phyloP scores from a whole-genome alignment of 2,113 vertebrate species.

The Xiphophorus hellerii region DNA sequence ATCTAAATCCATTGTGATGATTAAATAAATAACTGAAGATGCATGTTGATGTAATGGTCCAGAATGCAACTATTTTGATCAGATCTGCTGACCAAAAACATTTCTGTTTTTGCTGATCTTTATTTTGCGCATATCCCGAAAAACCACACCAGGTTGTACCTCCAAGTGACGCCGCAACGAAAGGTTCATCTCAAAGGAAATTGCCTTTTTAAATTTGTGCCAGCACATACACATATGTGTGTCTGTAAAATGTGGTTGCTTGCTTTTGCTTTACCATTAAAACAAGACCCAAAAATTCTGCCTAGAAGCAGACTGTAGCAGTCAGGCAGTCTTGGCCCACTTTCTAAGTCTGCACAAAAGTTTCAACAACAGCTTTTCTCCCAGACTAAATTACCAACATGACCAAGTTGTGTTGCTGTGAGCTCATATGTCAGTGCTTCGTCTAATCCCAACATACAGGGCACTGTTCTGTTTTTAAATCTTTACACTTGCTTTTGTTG shows the following conservation, averaged over 20 bases:
- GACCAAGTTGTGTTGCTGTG: conserved; percentile 7
- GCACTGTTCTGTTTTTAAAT: conserved; percentile 19
- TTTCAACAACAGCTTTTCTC: conserved; percentile 2
- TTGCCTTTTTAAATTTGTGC: no score
- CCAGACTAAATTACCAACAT: conserved; percentile 8
- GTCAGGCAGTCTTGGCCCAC: not conserved
- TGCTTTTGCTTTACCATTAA: not conserved
- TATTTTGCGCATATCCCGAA: not conserved
- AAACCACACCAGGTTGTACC: not conserved
- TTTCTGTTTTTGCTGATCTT: no score
- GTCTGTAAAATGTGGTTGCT: not conserved
- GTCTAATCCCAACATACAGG: conserved; percentile 24
- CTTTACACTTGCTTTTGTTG: conserved; percentile 18
- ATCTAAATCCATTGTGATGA: not conserved
- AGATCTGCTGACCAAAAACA: no score
- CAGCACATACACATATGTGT: not conserved
- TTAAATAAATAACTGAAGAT: not conserved
- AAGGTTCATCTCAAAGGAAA: not conserved
- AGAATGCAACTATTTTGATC: not conserved
- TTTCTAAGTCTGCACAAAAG: conserved; percentile 2
- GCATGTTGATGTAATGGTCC: not conserved
- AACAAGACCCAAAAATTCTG: not conserved
- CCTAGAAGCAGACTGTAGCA: not conserved
- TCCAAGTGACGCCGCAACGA: not conserved
- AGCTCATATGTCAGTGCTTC: conserved; percentile 3